phyloP scores from a whole-genome alignment of 1,140 invertebrate species.

The Drosophila suzukii region DNA sequence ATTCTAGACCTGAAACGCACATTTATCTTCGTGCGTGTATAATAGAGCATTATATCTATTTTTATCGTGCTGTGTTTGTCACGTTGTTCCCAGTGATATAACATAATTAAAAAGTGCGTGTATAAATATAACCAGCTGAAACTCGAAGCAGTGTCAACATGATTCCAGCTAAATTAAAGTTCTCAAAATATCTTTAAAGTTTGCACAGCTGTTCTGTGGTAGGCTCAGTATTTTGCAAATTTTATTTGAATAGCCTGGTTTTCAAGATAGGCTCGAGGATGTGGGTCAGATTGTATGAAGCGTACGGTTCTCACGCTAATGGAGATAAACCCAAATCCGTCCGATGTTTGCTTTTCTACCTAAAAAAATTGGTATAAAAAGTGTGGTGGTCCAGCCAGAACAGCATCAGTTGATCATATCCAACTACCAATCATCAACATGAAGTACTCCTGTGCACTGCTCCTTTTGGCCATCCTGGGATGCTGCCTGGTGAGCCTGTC shows the following conservation, averaged over 20 bases:
- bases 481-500: constrained; percentile 21
- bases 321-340: neutral
- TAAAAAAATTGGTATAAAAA: constrained; percentile 19
- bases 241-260: neutral
- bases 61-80: neutral
- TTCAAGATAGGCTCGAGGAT: too few relatives aligned
- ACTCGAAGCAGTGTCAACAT: neutral
- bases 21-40: too few relatives aligned
- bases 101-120: constrained; percentile 3
- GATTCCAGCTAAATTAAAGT: neutral
- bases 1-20: too few relatives aligned
- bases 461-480: constrained; percentile 10
- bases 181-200: neutral
- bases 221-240: neutral
- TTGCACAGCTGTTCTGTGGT: neutral
- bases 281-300: neutral
- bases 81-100: neutral
- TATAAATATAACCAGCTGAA: neutral
- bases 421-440: constrained; percentile 1
- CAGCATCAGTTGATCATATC: constrained; percentile 25
- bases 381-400: neutral
- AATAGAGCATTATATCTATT: neutral
- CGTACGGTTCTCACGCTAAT: constrained; percentile 14
- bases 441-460: constrained; percentile 9
- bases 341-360: neutral